Evolutionary conservation across 2,888 invertebrate genomes (phyloP).

Genomic region (Lasioglossum calceatum): DNA sequence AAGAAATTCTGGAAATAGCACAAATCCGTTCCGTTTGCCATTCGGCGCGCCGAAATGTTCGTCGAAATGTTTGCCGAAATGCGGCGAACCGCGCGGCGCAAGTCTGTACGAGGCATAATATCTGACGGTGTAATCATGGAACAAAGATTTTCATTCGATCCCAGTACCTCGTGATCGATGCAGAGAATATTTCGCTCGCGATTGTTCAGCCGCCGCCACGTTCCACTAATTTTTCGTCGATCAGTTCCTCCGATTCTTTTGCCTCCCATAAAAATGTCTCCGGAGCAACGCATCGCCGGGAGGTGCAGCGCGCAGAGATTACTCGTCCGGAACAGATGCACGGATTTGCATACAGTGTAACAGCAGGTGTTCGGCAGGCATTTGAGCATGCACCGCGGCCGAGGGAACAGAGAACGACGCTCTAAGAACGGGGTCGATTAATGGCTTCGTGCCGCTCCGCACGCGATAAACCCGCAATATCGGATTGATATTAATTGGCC

Average conservation of each 20-base stretch:
- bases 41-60: no score
- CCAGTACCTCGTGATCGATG: neutral
- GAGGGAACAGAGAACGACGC: slow-evolving; percentile 19
- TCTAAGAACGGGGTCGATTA: slow-evolving; percentile 59
- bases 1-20: no score
- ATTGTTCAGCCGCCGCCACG: neutral
- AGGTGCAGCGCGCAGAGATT: neutral
- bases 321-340: neutral
- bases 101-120: no score
- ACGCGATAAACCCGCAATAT: slow-evolving; percentile 71
- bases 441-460: slow-evolving; percentile 50
- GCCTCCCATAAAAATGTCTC: neutral
- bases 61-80: no score
- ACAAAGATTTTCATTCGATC: neutral
- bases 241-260: neutral
- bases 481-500: slow-evolving; percentile 76
- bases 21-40: no score
- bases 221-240: slow-evolving; percentile 1
- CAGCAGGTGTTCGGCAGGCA: slow-evolving; percentile 12
- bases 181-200: neutral
- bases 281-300: neutral
- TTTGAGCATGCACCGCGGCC: slow-evolving; percentile 19
- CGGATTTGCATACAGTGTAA: slow-evolving; percentile 16
- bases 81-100: no score
- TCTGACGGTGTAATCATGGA: no score